Base-by-base conservation (phyloP, 1,140 invertebrate genomes). In the Asbolus verrucosus region DNA sequence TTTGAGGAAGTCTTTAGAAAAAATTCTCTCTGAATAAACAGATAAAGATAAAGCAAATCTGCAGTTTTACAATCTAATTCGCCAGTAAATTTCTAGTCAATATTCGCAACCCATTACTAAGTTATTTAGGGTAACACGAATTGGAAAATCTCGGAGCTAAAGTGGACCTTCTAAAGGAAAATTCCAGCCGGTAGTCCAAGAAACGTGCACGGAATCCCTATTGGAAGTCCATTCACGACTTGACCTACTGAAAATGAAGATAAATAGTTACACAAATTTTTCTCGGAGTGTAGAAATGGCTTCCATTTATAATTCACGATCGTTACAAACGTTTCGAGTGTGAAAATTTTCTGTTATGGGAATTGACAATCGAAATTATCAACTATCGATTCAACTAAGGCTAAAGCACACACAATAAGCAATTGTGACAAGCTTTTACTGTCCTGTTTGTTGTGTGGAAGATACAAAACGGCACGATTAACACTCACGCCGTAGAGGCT, bases 231-330 rank as follows among this genome's bases (percentile, higher is more conserved):
- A 62, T 63, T 67, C 59, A 36, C 65, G 65, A 46, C 39, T 63
- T 68, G 65, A 71, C 59, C 70, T 46, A 31, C 36, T 39, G 59
- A 54, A 68, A 71, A 71, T 71, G 39, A 65, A 71, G 70, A 71
- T 50, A 65, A 71, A 71, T 71, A 71, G 70, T 61, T 67, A 50
- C 65, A 65, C 41, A 70, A 70, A 70, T 70, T 65, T 70, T 69
- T 39, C 43, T 19, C 41, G 30, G 18, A 68, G 61, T 63, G 61
- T 39, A 63, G 61, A 63, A 63, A 63, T 63, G 33, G 61, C 36
- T 16, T 13, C 21, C 61, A 63, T 63, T 63, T 63, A 63, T 63
- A 63, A 63, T 63, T 63, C 61, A 63, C 46, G 21, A 50, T 50
- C 16, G 43, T n/a, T n/a, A n/a, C n/a, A n/a, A n/a, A n/a, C n/a